Conservation (phyloP, 2,888 invertebrate species). For the Craniophora ligustri region DNA sequence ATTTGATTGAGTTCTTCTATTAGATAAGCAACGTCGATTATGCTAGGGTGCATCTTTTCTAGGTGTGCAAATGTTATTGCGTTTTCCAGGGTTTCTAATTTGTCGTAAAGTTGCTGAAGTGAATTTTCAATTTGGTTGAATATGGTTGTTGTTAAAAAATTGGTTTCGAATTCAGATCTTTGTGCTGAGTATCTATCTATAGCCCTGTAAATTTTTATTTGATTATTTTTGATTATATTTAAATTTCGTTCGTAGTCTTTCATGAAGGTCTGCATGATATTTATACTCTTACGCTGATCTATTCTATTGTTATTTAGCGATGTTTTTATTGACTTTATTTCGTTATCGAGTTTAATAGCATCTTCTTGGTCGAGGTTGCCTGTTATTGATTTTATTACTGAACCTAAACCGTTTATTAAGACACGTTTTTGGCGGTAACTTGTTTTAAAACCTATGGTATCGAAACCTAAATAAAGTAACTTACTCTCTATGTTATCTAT, state of each 20-base stretch:
- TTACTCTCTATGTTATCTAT: constrained; percentile 44
- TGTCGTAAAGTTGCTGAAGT: constrained; percentile 32
- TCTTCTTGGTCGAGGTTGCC: constrained; percentile 36
- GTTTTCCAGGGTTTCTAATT: constrained; percentile 17
- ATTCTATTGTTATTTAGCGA: constrained; percentile 1
- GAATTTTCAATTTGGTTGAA: constrained; percentile 11
- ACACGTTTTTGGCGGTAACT: constrained; percentile 21
- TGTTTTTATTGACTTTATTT: constrained; percentile 16
- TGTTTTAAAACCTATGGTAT: constrained; percentile 19
- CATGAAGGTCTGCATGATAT: constrained; percentile 1
- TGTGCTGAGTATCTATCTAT: constrained; percentile 21
- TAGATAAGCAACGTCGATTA: constrained; percentile 15
- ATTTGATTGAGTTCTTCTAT: constrained; percentile 27
- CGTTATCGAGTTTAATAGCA: constrained; percentile 27
- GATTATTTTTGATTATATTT: constrained; percentile 12
- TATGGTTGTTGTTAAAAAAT: constrained; percentile 12
- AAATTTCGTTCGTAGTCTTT: constrained; percentile 3
- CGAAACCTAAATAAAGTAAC: constrained; percentile 31
- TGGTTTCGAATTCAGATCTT: constrained; percentile 13
- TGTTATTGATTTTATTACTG: constrained; percentile 39
- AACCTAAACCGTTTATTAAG: constrained; percentile 32
- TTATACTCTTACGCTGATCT: constrained; percentile 9
- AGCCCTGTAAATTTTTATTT: constrained; percentile 12
- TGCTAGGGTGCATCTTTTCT: constrained; percentile 32
- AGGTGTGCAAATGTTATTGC: constrained; percentile 27